Conservation (phyloP, 2,888 invertebrate species). For the Bellardia pandia region DNA sequence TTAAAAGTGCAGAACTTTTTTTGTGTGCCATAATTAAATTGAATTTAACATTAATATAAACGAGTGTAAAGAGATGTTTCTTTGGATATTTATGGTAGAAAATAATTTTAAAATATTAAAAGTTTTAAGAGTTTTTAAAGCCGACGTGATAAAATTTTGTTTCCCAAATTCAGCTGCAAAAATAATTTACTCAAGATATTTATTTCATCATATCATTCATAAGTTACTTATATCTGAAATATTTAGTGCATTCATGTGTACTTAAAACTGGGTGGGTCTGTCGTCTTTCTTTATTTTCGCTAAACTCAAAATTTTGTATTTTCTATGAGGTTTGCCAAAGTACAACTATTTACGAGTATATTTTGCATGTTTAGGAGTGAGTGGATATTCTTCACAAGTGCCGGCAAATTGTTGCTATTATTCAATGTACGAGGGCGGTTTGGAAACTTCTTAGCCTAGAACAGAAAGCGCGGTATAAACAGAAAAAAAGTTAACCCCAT, state of each 20-base stretch:
- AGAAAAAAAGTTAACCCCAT: too few relatives aligned
- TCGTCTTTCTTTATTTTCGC: slow-evolving; percentile 2
- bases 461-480: too few relatives aligned
- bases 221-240: too few relatives aligned
- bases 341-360: background rate
- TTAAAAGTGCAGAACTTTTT: background rate
- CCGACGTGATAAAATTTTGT: too few relatives aligned
- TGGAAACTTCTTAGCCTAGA: too few relatives aligned
- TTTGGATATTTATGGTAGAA: too few relatives aligned
- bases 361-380: slow-evolving; percentile 1
- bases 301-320: slow-evolving; percentile 24
- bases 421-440: too few relatives aligned
- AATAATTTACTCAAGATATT: too few relatives aligned
- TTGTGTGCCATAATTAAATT: background rate
- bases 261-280: slow-evolving; percentile 23
- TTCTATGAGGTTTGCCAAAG: background rate
- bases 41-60: background rate
- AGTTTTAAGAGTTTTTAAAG: slow-evolving; percentile 10
- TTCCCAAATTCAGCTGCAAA: too few relatives aligned
- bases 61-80: background rate
- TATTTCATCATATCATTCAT: too few relatives aligned
- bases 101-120: background rate
- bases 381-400: slow-evolving; percentile 8
- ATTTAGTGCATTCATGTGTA: slow-evolving; percentile 46
- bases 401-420: background rate